Base-by-base conservation (phyloP, 2,113 vertebrate species). In the Uria aalge region DNA sequence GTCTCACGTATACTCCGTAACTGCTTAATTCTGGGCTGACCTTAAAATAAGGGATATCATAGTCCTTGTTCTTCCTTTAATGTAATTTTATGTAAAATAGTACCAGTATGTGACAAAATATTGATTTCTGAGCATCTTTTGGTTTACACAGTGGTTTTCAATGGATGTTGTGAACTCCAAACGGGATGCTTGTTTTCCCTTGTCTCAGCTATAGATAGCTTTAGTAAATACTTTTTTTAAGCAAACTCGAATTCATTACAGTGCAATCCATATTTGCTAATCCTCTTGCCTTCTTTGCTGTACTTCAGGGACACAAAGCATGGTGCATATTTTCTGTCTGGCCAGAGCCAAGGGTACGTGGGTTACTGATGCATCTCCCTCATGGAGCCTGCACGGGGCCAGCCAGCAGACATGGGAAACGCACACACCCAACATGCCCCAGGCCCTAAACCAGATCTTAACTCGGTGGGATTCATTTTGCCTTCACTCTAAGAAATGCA, bases 341-440 rank as follows among this genome's bases (percentile, higher is more conserved):
- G 7, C 20, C 59, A 59, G 27, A 85, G 19, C 26, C 60, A 67
- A 71, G 32, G 10, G 3, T 62, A 27, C 1, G 0, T 34, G 7
- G 29, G 18, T 50, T 82, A 23, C 43, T 73, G n/a, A 30, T 11
- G 6, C 27, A 14, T 53, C 24, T 48, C n/a, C 14, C 22, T 50
- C 18, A 8, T 55, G 26, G 5, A 53, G 8, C 15, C 17, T 34
- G n/a, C 23, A 36, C 18, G 50, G 12, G n/a, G 3, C 7, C n/a
- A 62, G 13, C 30, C 30, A 73, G n/a, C 2, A 63, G 53, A 41
- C n/a, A 20, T 0, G 2, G 11, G 23, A 59, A 67, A 57, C 0
- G 1, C 4, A 29, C 15, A 34, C 6, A 11, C 1, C 2, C 2
- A 14, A 7, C 3, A 0, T 27, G 6, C 59, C 19, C 32, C 3